Evolutionary conservation across 1,140 invertebrate genomes (phyloP).

Genomic region (Reticulitermes speratus): DNA sequence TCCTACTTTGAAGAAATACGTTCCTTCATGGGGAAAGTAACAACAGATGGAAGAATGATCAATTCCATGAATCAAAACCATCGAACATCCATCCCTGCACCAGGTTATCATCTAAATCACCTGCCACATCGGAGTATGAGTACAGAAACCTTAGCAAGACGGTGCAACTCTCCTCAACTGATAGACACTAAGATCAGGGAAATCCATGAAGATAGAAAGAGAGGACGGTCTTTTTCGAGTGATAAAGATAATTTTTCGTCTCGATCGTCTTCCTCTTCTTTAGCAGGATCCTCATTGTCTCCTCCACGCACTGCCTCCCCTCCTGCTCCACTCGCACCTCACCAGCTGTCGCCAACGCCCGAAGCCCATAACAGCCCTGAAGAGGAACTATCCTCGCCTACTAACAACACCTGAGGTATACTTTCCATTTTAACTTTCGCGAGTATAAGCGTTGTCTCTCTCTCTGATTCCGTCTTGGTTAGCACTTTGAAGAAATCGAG

Average conservation of each 20-base stretch:
- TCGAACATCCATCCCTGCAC: conserved; percentile 1
- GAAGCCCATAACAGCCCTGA: neutral
- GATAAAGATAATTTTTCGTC: conserved; percentile 39
- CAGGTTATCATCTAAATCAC: conserved; percentile 20
- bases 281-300: conserved; percentile 28
- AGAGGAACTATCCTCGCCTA: neutral
- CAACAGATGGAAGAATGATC: conserved; percentile 48
- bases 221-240: conserved; percentile 34
- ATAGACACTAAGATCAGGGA: neutral
- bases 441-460: neutral
- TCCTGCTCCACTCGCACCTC: neutral
- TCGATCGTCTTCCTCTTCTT: conserved; percentile 37
- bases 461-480: neutral
- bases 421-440: conserved; percentile 28
- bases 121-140: neutral
- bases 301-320: conserved; percentile 22
- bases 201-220: conserved; percentile 26
- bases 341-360: neutral
- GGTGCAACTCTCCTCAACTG: neutral
- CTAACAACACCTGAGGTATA: conserved; percentile 22
- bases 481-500: conserved; percentile 30
- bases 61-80: conserved; percentile 37
- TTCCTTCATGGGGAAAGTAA: conserved; percentile 91
- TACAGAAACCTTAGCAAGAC: neutral
- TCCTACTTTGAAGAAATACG: conserved; percentile 93